phyloP scores from a whole-genome alignment of 1,140 invertebrate genomes.

The Macrobrachium rosenbergii region DNA sequence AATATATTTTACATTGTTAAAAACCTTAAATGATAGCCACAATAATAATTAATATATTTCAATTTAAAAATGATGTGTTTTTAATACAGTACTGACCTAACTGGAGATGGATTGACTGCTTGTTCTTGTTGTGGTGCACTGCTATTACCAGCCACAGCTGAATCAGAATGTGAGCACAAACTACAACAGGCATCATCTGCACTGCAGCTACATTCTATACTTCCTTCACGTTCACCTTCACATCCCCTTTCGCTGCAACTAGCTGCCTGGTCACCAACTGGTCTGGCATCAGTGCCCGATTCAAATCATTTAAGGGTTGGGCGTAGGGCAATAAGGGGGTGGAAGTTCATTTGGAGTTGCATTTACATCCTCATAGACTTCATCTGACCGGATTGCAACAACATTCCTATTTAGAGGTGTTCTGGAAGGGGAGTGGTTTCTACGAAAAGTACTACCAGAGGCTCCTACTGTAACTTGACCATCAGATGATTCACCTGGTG shows the following conservation, averaged over 20 bases:
- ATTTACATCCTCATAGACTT: constrained; percentile 52
- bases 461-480: constrained; percentile 30
- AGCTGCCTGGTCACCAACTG: not conserved
- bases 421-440: constrained; percentile 1
- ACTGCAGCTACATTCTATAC: not conserved
- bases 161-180: not conserved
- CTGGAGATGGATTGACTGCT: not conserved
- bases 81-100: constrained; percentile 1
- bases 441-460: constrained; percentile 29
- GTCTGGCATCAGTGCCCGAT: not conserved
- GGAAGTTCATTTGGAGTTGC: constrained; percentile 29
- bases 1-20: too few species aligned
- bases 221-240: not conserved
- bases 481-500: constrained; percentile 51
- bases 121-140: not conserved
- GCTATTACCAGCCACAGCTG: not conserved
- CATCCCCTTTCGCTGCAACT: not conserved
- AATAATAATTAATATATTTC: not conserved
- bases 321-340: constrained; percentile 42
- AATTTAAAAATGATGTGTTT: too few species aligned
- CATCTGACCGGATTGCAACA: constrained; percentile 46
- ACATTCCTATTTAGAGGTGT: not conserved
- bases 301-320: constrained; percentile 40
- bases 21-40: not conserved
- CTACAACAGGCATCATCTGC: constrained; percentile 8